Conservation (phyloP, 2,113 vertebrate species). For the Eclectus roratus region DNA sequence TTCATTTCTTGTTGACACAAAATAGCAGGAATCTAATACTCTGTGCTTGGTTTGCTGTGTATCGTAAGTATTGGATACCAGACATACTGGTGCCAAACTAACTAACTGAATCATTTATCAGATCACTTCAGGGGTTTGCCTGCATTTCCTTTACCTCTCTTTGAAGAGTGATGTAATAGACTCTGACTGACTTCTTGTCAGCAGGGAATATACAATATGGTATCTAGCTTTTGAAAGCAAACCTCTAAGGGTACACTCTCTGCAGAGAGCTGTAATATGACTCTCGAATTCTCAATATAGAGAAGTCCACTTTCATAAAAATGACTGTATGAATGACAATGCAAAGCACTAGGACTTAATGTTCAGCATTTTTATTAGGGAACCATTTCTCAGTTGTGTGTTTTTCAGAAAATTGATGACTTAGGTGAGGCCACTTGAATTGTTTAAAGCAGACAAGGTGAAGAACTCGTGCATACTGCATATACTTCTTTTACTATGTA, state of each 20-base stretch:
- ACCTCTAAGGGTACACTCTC: background rate
- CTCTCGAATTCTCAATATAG: conserved; percentile 29
- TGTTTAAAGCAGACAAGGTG: background rate
- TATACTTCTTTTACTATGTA: background rate
- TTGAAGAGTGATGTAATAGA: conserved; percentile 50
- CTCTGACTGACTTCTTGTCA: conserved; percentile 41
- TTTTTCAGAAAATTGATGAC: background rate
- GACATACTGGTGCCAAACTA: conserved; percentile 71
- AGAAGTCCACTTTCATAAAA: background rate
- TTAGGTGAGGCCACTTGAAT: background rate
- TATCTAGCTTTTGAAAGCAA: conserved; percentile 52
- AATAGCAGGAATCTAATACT: conserved; percentile 27
- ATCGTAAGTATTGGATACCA: conserved; percentile 25
- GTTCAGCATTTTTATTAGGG: background rate
- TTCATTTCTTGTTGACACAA: conserved; percentile 48
- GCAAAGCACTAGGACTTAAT: background rate
- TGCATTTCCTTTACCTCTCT: conserved; percentile 4
- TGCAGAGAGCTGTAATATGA: background rate
- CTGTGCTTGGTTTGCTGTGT: background rate
- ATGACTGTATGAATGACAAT: background rate
- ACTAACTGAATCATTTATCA: conserved; percentile 41
- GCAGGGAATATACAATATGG: background rate
- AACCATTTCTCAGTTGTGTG: background rate
- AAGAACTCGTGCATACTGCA: background rate
- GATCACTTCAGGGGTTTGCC: conserved; percentile 47